Evolutionary conservation across 2,888 invertebrate genomes (phyloP).

Genomic region (Orthosia gothica): DNA sequence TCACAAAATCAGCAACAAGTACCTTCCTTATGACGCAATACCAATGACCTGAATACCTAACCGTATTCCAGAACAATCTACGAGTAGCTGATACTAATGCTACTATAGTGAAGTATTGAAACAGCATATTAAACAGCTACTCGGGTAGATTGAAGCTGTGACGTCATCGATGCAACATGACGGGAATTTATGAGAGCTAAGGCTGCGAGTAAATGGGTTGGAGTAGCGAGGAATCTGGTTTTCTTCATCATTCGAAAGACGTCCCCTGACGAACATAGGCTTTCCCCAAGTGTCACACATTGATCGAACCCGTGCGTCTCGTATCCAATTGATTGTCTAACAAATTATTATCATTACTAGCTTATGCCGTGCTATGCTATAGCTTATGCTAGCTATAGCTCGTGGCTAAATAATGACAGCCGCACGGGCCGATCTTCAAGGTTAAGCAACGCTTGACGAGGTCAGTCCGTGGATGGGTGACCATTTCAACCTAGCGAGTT

Average conservation of each 20-base stretch:
- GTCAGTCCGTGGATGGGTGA: too few relatives aligned
- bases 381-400: too few relatives aligned
- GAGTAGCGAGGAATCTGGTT: not conserved
- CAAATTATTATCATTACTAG: too few relatives aligned
- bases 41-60: constrained; percentile 19
- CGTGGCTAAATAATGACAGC: too few relatives aligned
- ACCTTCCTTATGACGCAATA: not conserved
- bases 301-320: too few relatives aligned
- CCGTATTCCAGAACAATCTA: constrained; percentile 20
- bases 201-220: not conserved
- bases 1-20: not conserved
- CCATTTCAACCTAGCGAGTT: too few relatives aligned
- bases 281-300: too few relatives aligned
- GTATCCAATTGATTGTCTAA: not conserved
- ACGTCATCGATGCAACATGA: constrained; percentile 43
- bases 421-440: too few relatives aligned
- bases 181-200: constrained; percentile 36
- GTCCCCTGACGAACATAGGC: too few relatives aligned
- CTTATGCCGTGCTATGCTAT: too few relatives aligned
- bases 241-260: too few relatives aligned
- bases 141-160: constrained; percentile 26
- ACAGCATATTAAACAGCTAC: constrained; percentile 57
- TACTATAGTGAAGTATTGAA: constrained; percentile 35
- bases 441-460: too few relatives aligned
- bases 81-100: constrained; percentile 34